These are phyloP conservation scores for Patella depressa DNA, from an alignment of 2,888 invertebrate species.

Conservation along the genomic window DNA sequence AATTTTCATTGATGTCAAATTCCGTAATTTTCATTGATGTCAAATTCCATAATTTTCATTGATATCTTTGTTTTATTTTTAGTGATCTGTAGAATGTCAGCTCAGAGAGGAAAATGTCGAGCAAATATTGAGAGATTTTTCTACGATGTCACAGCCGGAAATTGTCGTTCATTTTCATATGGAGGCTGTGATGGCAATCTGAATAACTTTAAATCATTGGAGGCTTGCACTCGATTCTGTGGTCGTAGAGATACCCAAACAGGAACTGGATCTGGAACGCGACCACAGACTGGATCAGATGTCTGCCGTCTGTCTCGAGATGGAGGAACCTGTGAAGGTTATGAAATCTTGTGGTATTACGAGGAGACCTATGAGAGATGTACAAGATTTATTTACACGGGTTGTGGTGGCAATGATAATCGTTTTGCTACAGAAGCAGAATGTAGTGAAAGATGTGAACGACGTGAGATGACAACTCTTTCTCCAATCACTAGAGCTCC, in stretches of 20 bases:
- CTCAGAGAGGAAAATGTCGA: conserved; percentile 54
- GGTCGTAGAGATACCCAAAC: not conserved
- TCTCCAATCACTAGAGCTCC: not conserved
- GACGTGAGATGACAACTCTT: not conserved
- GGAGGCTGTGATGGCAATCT: conserved; percentile 92
- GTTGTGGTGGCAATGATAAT: conserved; percentile 88
- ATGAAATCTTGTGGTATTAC: conserved; percentile 78
- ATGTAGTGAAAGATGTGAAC: conserved; percentile 48
- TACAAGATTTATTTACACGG: conserved; percentile 82
- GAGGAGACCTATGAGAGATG: conserved; percentile 78
- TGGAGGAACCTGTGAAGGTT: conserved; percentile 40
- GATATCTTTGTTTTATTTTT: not conserved
- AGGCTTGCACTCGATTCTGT: conserved; percentile 47
- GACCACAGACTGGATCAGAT: not conserved
- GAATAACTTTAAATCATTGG: conserved; percentile 61
- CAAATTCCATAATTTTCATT: too few relatives aligned
- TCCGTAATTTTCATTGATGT: too few relatives aligned
- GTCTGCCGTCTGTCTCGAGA: conserved; percentile 35
- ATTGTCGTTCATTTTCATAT: conserved; percentile 82
- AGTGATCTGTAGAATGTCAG: conserved; percentile 47
- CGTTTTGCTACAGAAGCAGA: conserved; percentile 75
- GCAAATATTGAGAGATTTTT: conserved; percentile 47
- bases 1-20: too few relatives aligned
- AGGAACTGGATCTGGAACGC: not conserved
- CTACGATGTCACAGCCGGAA: conserved; percentile 81